Percentiles rank a stretch among this genome's conserved stretches.
Evolutionary conservation across 2,113 vertebrate genomes (phyloP).

Genomic region (Ceyx melanurus): DNA sequence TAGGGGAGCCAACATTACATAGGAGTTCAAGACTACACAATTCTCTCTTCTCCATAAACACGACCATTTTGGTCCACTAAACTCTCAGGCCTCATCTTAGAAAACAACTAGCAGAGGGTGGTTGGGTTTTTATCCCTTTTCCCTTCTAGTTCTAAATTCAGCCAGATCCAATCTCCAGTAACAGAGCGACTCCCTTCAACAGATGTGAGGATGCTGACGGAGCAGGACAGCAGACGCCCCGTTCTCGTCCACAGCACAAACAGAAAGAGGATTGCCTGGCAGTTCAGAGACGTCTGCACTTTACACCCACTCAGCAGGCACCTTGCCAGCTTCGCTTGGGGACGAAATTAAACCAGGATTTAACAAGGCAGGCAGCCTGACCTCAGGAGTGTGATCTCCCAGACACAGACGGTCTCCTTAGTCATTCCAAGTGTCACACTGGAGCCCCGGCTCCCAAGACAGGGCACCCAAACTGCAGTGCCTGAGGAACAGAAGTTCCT

Average conservation of each 20-base stretch:
- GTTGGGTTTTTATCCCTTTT: neutral
- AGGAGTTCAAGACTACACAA: neutral
- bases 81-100: neutral
- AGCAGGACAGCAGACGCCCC: neutral
- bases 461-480: neutral
- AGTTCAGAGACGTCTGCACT: neutral
- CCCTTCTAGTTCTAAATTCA: neutral
- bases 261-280: conserved; percentile 25
- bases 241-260: neutral
- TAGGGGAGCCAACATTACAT: neutral
- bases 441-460: neutral
- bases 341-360: conserved; percentile 47
- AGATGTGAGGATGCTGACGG: neutral
- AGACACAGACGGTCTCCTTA: conserved; percentile 2
- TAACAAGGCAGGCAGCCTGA: conserved; percentile 36
- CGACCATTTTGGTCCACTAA: neutral
- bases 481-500: neutral
- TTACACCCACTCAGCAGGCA: conserved; percentile 46
- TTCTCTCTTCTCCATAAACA: neutral
- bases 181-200: neutral
- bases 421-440: neutral
- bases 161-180: neutral
- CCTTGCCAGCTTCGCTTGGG: neutral
- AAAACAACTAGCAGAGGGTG: neutral
- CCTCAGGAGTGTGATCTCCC: conserved; percentile 30